Conservation (phyloP, 2,888 invertebrate species). For the Archips xylosteana region DNA sequence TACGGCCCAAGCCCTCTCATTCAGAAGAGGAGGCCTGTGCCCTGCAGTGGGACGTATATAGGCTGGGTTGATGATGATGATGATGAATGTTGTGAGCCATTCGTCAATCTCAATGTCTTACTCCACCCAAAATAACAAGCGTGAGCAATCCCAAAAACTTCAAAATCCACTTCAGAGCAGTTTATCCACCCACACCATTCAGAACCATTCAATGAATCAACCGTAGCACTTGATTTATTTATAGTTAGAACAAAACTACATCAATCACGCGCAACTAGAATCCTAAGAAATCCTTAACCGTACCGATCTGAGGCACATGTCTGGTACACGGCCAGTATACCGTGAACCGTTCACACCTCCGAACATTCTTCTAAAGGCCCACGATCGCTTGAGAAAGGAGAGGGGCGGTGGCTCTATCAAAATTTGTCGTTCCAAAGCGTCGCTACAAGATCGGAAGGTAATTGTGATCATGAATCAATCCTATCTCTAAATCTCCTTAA, state of each 20-base stretch:
- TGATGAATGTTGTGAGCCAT: too few species aligned
- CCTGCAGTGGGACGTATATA: too few species aligned
- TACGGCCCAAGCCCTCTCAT: too few species aligned
- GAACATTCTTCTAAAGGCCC: not conserved
- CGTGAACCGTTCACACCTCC: constrained; percentile 3
- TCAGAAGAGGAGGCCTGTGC: too few species aligned
- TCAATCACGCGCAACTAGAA: constrained; percentile 39
- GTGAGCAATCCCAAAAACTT: constrained; percentile 10
- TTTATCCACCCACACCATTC: constrained; percentile 23
- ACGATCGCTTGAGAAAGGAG: not conserved
- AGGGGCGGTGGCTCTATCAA: constrained; percentile 10
- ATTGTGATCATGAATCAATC: constrained; percentile 83
- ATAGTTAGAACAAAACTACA: constrained; percentile 41
- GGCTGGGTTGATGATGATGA: too few species aligned
- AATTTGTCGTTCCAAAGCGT: constrained; percentile 54
- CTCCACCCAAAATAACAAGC: not conserved
- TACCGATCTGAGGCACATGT: constrained; percentile 38
- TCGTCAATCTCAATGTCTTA: too few species aligned
- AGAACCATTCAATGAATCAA: constrained; percentile 40
- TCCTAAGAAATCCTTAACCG: constrained; percentile 40
- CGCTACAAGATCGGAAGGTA: constrained; percentile 76
- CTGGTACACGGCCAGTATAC: constrained; percentile 15
- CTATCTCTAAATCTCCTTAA: constrained; percentile 64
- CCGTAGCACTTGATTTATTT: constrained; percentile 41
- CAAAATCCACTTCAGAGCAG: constrained; percentile 29